Evolutionary conservation across 2,113 vertebrate genomes (phyloP).

Genomic region (Ictalurus furcatus): DNA sequence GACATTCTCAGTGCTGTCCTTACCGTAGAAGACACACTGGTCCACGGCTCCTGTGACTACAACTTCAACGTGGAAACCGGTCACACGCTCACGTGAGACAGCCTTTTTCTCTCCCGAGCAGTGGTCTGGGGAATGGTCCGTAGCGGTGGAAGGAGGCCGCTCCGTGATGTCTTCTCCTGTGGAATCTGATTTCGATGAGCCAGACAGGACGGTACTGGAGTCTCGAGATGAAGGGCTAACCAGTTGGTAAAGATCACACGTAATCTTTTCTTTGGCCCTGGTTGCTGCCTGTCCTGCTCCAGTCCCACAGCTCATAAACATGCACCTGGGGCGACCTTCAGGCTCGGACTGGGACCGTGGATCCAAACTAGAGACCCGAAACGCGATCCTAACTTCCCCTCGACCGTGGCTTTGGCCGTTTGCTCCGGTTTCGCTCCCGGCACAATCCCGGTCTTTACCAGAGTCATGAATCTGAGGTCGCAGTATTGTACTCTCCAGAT

Average conservation of each 20-base stretch:
- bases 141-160: slow-evolving; percentile 58
- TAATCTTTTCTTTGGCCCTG: slow-evolving; percentile 91
- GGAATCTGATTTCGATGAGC: slow-evolving; percentile 71
- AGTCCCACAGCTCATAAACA: slow-evolving; percentile 81
- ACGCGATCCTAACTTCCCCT: slow-evolving; percentile 89
- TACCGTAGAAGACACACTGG: slow-evolving; percentile 91
- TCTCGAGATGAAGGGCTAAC: slow-evolving; percentile 85
- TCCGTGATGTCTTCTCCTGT: slow-evolving; percentile 57
- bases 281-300: slow-evolving; percentile 68
- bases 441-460: slow-evolving; percentile 50
- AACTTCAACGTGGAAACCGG: slow-evolving; percentile 92
- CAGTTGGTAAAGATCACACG: slow-evolving; percentile 92
- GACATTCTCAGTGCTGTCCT: slow-evolving; percentile 87
- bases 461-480: slow-evolving; percentile 45
- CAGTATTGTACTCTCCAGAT: slow-evolving; percentile 66
- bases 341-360: slow-evolving; percentile 71
- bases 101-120: slow-evolving; percentile 67
- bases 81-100: slow-evolving; percentile 69
- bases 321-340: slow-evolving; percentile 71
- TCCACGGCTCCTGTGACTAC: slow-evolving; percentile 94
- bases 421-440: slow-evolving; percentile 32
- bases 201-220: slow-evolving; percentile 77
- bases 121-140: slow-evolving; percentile 56
- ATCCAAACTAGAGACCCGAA: slow-evolving; percentile 86
- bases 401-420: slow-evolving; percentile 65